These are phyloP conservation scores for Motacilla alba DNA, from an alignment of 2,113 vertebrate genomes.

Conservation along the genomic window DNA sequence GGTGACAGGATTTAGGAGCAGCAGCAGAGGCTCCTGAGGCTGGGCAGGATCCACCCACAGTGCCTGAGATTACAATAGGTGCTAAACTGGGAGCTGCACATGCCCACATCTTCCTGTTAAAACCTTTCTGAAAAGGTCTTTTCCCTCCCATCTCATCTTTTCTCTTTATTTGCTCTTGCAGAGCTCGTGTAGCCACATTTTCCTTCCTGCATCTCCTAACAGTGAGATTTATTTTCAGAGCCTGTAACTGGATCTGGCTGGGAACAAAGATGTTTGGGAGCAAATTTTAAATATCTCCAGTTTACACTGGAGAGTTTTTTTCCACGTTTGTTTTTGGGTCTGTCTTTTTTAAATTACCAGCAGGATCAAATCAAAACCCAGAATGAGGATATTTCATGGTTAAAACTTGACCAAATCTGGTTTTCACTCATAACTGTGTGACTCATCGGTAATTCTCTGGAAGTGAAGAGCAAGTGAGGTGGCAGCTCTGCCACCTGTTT, in stretches of 20 bases:
- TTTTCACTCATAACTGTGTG: not conserved
- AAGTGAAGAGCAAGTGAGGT: not conserved
- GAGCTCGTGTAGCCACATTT: not conserved
- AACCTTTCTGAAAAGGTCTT: not conserved
- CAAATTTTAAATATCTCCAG: not conserved
- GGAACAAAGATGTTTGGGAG: not conserved
- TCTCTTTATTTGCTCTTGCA: not conserved
- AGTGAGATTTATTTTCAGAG: not conserved
- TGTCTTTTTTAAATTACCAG: not conserved
- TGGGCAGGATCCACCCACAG: not conserved
- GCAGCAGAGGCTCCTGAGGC: not conserved
- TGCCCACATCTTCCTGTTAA: not conserved
- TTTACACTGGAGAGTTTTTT: not conserved
- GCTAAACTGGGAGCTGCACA: not conserved
- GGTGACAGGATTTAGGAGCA: not conserved
- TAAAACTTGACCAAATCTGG: not conserved
- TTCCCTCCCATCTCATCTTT: not conserved
- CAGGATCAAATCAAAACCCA: not conserved
- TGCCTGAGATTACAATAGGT: not conserved
- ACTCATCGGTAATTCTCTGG: not conserved
- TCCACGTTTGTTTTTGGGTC: not conserved
- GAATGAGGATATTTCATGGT: not conserved
- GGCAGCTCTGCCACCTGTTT: not conserved
- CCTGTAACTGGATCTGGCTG: constrained; percentile 9
- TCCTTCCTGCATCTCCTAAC: not conserved